Conservation (phyloP, 2,797 vertebrate species). For the Spinibarbus caldwelli region DNA sequence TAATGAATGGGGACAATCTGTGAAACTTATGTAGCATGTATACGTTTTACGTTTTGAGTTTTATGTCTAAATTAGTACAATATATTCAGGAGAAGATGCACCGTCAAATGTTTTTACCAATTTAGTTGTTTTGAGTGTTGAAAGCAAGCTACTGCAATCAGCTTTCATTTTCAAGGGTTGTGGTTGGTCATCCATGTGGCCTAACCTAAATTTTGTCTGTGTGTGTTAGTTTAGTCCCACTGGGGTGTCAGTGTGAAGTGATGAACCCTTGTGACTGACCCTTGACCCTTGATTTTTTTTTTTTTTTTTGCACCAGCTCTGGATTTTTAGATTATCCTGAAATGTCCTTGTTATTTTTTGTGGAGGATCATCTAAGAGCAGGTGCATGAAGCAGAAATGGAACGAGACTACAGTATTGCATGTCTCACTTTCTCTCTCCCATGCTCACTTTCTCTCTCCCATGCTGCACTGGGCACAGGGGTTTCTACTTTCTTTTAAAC, state of each 20-base stretch:
- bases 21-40: neutral
- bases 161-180: neutral
- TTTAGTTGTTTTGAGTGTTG: neutral
- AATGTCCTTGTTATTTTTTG: neutral
- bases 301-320: neutral
- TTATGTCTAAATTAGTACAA: neutral
- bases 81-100: neutral
- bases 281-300: neutral
- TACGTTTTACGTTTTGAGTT: neutral
- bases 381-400: neutral
- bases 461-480: neutral
- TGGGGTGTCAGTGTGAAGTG: conserved; percentile 4
- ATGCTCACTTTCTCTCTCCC: neutral
- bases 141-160: neutral
- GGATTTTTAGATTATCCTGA: neutral
- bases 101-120: neutral
- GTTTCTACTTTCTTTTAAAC: conserved; percentile 17
- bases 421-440: neutral
- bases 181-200: neutral
- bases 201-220: neutral
- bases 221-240: conserved; percentile 9
- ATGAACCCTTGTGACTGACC: conserved; percentile 7
- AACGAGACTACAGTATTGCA: neutral
- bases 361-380: conserved; percentile 17
- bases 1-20: neutral